Base-by-base conservation (phyloP, 2,888 invertebrate species). In the Dione vanillae region DNA sequence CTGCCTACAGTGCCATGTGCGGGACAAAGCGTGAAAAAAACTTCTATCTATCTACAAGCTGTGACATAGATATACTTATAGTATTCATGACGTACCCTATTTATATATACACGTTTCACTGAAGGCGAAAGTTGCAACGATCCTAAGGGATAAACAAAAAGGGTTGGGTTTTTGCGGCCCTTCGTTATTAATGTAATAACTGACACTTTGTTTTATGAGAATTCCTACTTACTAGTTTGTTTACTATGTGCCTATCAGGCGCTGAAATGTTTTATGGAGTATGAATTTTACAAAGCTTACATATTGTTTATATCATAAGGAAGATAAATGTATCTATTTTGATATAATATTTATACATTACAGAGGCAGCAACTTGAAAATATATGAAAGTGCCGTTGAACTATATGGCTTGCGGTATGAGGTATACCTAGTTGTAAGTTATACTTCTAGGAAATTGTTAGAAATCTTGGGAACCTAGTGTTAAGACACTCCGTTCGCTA, bases 141-240 rank as follows among this genome's bases (percentile, higher is more conserved):
- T 79, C 85, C 82, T 83, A 74, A 78, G 86, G 90, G 87, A 87
- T 86, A 85, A 88, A 88, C 88, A 89, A 88, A 91, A 91, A 89
- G 88, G 88, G 87, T 83, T 83, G 83, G 84, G 85, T 83, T 86
- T 86, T 85, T 83, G 84, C 80, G 80, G 74, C 80, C 87, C 86
- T 85, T 82, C 85, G 86, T 91, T 91, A 92, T 92, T 91, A 92
- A 92, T 91, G 88, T 90, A 89, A 91, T 92, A 92, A 89, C 91
- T 85, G 90, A 90, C 92, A 90, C 90, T 91, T 92, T 91, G 89
- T 90, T 92, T 90, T 90, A 92, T 88, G 89, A 82, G 85, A 88
- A 85, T 89, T 88, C 80, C 81, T 83, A 88, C 89, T 90, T 82
- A 78, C 85, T 88, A 88, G 85, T 85, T 85, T 72, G 74, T 75